Base-by-base conservation (phyloP, 2,113 vertebrate species). In the Rostratula benghalensis region DNA sequence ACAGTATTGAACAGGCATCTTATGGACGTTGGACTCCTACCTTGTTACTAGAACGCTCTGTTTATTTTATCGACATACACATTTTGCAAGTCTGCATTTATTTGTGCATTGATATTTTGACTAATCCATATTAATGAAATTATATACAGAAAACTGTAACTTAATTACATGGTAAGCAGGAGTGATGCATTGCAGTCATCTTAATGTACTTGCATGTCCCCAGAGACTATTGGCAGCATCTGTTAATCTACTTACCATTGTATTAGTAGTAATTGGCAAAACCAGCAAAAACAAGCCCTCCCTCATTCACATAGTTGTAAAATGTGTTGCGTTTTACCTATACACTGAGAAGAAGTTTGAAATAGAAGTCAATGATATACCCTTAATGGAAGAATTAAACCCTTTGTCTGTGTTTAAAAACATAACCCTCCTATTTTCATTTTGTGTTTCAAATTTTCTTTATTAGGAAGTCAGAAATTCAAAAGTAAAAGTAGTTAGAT, bases 101-200 rank as follows among this genome's bases (percentile, higher is more conserved):
- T 90, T 91, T 95, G 71, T 78, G 65, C 76, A 83, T 94, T 89
- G 82, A 93, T 90, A 68, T 75, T 89, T 93, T 74, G 45, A 53
- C 75, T 93, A 94, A 97, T 97, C 94, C 59, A 95, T 97, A 92
- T 91, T 89, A 94, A 87, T 96, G 70, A 86, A 96, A 95, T 94
- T 94, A 96, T 89, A 90, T 65, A 60, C 59, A 83, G 59, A 77
- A 86, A 96, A 91, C 61, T 82, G 68, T 94, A 96, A 91, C 89
- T 96, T 82, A 94, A 93, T 97, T 95, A 90, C 51, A 25, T 67
- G 65, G 64, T 87, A 96, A 92, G 92, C 81, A 76, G 76, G 60
- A 97, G 67, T 88, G 88, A 95, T 82, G 17, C 88, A 86, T 96
- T 92, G 79, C 89, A 94, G 75, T 93, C 93, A 89, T 94, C 84